phyloP scores from a whole-genome alignment of 1,140 invertebrate genomes.

The Diorhabda elongata region DNA sequence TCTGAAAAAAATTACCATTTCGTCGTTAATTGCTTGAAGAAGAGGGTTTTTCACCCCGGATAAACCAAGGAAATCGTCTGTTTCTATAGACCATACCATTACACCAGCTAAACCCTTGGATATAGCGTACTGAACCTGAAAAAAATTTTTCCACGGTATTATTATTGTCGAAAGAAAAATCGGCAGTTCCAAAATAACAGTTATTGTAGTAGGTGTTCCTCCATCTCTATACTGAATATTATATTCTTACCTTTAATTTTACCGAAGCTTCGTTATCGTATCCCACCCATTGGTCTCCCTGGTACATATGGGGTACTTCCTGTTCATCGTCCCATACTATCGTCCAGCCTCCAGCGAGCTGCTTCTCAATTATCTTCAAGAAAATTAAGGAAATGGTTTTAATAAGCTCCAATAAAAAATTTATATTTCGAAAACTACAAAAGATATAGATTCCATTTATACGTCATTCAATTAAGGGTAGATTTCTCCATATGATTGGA shows the following conservation, averaged over 20 bases:
- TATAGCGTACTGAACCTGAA: conserved; percentile 30
- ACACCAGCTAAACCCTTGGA: conserved; percentile 53
- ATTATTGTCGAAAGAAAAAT: too few relatives aligned
- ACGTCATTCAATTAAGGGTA: too few relatives aligned
- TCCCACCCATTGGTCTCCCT: conserved; percentile 66
- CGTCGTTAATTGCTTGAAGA: conserved; percentile 51
- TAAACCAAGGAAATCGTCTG: conserved; percentile 50
- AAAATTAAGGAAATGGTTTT: too few relatives aligned
- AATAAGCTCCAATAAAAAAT: too few relatives aligned
- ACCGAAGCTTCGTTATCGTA: conserved; percentile 64
- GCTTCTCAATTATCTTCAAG: background rate
- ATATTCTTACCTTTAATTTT: conserved; percentile 45
- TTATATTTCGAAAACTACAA: too few relatives aligned
- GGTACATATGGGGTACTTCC: conserved; percentile 61
- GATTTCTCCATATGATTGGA: too few relatives aligned
- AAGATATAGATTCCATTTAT: too few relatives aligned
- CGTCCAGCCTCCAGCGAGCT: conserved; percentile 45
- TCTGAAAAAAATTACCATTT: background rate
- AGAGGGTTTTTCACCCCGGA: conserved; percentile 59
- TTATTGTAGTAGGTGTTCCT: too few relatives aligned
- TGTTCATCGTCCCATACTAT: conserved; percentile 53
- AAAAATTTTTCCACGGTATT: too few relatives aligned
- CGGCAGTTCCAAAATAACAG: too few relatives aligned
- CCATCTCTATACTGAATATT: too few relatives aligned
- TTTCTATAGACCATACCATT: conserved; percentile 73